Base-by-base conservation (phyloP, 2,797 vertebrate species). In the Chelmon rostratus region DNA sequence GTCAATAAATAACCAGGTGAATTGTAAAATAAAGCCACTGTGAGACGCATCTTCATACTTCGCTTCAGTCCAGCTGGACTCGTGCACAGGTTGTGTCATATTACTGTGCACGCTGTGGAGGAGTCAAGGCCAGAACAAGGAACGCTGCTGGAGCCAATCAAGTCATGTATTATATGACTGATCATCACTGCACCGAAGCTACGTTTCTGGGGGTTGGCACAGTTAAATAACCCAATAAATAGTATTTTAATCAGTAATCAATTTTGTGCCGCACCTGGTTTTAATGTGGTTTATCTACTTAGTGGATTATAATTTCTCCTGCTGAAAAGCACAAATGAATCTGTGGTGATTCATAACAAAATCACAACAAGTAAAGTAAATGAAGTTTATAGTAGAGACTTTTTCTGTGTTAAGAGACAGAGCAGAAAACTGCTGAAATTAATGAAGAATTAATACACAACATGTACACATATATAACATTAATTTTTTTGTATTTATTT, bases 1-100 rank as follows among this genome's bases (percentile, higher is more conserved):
- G 87, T 90, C 67, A 90, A 91, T 93, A 70, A 84, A 74, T 88
- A 81, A 89, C 91, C 8, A 57, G 53, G 33, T 0, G 25, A 64
- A 81, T 7, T 52, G 50, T 81, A 77, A 88, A 83, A 78, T 19
- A 46, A 4, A 53, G 15, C 2, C n/a, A 62, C 49, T 58, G 73
- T 25, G 3, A 81, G 67, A 54, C 40, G n/a, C 53, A 16, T 38
- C 40, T 76, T 58, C 12, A 28, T 25, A 21, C 35, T 46, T 54
- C 28, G 3, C 25, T 37, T 21, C n/a, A 33, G 33, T 38, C 21
- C 4, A 6, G 19, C 23, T 40, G 28, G 2, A 40, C 52, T 53
- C 63, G 46, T 11, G 44, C 40, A 44, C 21, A 15, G 5, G 21
- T 28, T 3, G 8, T 23, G 42, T 18, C 18, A 8, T 19, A 21